Percentiles rank a stretch among this genome's conserved stretches.
phyloP scores from a whole-genome alignment of 1,140 invertebrate genomes.

The Magallana ariakensis region DNA sequence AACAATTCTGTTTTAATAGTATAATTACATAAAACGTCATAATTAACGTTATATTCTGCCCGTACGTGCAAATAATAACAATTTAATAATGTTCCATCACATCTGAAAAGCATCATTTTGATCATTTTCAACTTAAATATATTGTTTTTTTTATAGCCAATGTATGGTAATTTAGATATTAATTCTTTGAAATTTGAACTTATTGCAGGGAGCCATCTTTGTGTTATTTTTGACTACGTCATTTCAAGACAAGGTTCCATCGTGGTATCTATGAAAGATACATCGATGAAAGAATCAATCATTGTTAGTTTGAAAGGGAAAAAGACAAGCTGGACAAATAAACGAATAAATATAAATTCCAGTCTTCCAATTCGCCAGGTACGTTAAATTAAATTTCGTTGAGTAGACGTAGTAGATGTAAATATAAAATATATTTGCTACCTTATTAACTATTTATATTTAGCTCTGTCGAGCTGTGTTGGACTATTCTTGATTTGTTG shows the following conservation, averaged over 20 bases:
- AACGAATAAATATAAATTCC: not conserved
- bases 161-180: too few relatives aligned
- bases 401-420: not conserved
- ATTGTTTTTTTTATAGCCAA: too few relatives aligned
- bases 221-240: not conserved
- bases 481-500: not conserved
- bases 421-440: too few relatives aligned
- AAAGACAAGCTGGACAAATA: not conserved
- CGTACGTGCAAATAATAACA: too few relatives aligned
- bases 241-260: not conserved
- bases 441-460: too few relatives aligned
- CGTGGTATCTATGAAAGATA: not conserved
- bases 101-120: too few relatives aligned
- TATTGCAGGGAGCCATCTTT: not conserved
- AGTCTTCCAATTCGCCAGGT: not conserved
- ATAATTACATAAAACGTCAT: too few relatives aligned
- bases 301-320: not conserved
- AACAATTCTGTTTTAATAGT: too few relatives aligned
- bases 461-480: not conserved
- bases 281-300: not conserved
- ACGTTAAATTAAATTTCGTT: not conserved
- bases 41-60: too few relatives aligned
- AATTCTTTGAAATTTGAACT: too few relatives aligned
- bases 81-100: too few relatives aligned
- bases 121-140: too few relatives aligned